Base-by-base conservation (phyloP, 1,140 invertebrate species). In the Aleiodes sp. region DNA sequence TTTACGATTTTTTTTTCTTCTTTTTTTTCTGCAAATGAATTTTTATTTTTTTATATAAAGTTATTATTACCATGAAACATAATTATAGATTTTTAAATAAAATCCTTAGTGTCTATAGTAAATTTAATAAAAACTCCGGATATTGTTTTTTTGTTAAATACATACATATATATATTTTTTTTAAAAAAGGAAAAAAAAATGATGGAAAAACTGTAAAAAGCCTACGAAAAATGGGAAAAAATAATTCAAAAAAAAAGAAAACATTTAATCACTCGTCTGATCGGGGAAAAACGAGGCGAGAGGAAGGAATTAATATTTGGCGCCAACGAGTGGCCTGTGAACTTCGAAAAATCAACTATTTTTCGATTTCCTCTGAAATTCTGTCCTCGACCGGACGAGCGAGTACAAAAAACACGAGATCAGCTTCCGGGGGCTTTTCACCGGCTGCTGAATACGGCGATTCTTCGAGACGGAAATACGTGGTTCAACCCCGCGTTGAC, bases 1-100 rank as follows among this genome's bases (percentile, higher is more conserved):
- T 19, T 26, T 64, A 41, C 19, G 16, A 43, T 65, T 59, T 31
- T 39, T 61, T 62, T 66, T 33, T 64, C 62, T 28, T 41, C 33
- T 28, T 21, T 59, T 46, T 19, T 59, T 59, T 59, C 43, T 24
- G 39, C 21, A 72, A 68, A 65, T 68, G 65, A 65, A 72, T 65
- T 72, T 72, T 72, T 72, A 72, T 72, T 72, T 72, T 72, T 72
- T 72, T 68, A 72, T 61, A 72, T 64, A 62, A 43, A 72, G 66
- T 72, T 72, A 69, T 72, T 72, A 65, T 57, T 70, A 62, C 19
- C 37, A 62, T 68, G 16, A 62, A 62, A 68, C 46, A 68, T 65
- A 72, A 68, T 66, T 65, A 62, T 72, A 62, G 37, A 29, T 59
- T 59, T 33, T 33, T 33, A 28, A 59, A 31, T 28, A 60, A 68